Percentiles rank a stretch among this genome's conserved stretches.
Conservation (phyloP, 2,113 vertebrate genomes). For the Phocoena sinus region DNA sequence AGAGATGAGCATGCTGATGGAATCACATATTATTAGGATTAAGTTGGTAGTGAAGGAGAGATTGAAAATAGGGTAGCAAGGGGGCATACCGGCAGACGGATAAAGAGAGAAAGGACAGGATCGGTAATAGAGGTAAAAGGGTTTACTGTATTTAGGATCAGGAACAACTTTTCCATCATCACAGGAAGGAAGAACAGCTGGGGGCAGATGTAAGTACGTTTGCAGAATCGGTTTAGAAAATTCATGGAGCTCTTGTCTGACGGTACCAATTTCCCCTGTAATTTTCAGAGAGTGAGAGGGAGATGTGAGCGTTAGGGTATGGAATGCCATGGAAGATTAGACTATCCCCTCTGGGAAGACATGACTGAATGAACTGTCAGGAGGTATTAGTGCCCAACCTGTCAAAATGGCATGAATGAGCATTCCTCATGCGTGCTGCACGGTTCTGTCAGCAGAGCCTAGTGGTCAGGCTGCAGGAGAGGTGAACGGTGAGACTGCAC, state of each 20-base stretch:
- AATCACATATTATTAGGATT: not conserved
- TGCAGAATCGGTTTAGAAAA: not conserved
- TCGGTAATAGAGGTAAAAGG: not conserved
- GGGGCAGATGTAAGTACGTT: not conserved
- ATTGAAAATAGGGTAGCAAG: not conserved
- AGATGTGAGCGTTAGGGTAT: not conserved
- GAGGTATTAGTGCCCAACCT: not conserved
- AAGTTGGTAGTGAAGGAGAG: not conserved
- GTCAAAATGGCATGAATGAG: not conserved
- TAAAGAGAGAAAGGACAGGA: not conserved
- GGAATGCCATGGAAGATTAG: not conserved
- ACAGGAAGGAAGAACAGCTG: not conserved
- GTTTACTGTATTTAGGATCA: not conserved
- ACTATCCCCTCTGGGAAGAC: not conserved
- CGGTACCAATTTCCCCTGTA: not conserved
- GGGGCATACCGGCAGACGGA: not conserved
- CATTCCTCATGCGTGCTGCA: fast-evolving
- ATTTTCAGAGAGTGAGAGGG: not conserved
- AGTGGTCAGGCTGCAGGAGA: not conserved
- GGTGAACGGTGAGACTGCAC: not conserved
- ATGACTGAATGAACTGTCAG: not conserved
- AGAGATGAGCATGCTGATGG: not conserved
- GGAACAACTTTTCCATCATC: not conserved
- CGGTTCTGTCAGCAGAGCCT: not conserved
- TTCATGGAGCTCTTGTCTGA: not conserved